phyloP scores from a whole-genome alignment of 1,140 invertebrate species.

The Pogonognathellus flavescens region DNA sequence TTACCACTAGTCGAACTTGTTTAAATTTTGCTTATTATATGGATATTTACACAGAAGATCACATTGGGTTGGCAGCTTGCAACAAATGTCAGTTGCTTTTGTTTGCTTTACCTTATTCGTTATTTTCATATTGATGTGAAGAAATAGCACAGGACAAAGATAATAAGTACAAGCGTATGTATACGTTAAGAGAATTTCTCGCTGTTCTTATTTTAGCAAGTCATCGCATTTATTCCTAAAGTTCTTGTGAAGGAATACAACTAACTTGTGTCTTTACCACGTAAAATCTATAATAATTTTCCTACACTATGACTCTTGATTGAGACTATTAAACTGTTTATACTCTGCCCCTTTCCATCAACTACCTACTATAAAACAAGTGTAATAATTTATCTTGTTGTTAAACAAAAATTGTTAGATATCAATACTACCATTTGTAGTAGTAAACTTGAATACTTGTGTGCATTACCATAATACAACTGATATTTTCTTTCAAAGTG shows the following conservation, averaged over 20 bases:
- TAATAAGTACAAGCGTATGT: constrained; percentile 26
- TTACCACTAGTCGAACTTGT: not conserved
- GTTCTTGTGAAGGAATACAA: too few relatives aligned
- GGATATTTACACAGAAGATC: too few relatives aligned
- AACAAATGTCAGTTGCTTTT: constrained; percentile 2
- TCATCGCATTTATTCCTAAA: constrained; percentile 1
- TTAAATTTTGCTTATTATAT: not conserved
- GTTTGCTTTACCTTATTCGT: constrained; percentile 5
- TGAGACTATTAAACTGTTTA: too few relatives aligned
- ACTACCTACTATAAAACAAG: too few relatives aligned
- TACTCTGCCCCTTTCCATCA: too few relatives aligned
- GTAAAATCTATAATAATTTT: too few relatives aligned
- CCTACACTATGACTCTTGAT: too few relatives aligned
- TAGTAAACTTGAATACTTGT: too few relatives aligned
- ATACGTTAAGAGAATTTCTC: constrained; percentile 7
- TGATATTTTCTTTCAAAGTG: not conserved
- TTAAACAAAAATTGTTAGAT: too few relatives aligned
- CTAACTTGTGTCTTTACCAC: too few relatives aligned
- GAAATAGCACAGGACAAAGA: constrained; percentile 19
- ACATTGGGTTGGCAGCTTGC: not conserved
- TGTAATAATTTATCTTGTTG: too few relatives aligned
- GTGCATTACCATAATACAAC: constrained; percentile 1
- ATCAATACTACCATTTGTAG: too few relatives aligned
- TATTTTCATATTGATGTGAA: not conserved
- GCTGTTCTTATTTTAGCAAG: constrained; percentile 14